These are phyloP conservation scores for Bombus impatiens DNA, from an alignment of 1,140 invertebrate genomes.

Conservation along the genomic window DNA sequence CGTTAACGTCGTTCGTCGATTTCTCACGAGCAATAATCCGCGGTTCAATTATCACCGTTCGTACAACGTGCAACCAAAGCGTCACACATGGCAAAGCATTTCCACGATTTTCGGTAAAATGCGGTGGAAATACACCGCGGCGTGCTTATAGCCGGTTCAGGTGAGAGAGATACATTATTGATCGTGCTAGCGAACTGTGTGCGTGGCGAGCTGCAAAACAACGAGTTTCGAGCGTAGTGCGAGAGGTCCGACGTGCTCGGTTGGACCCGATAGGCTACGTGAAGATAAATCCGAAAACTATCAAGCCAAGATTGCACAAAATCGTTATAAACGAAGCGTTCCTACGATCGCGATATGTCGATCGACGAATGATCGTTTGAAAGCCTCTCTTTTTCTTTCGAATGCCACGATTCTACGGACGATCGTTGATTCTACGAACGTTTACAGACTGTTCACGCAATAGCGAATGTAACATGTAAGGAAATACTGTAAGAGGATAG, in stretches of 20 bases:
- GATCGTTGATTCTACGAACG: neutral
- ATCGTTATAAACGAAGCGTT: conserved; percentile 48
- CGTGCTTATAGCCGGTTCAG: neutral
- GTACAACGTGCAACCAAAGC: neutral
- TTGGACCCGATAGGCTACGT: conserved; percentile 6
- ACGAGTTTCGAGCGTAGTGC: neutral
- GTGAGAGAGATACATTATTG: conserved; percentile 56
- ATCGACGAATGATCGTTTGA: neutral
- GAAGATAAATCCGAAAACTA: conserved; percentile 58
- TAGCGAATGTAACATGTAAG: neutral
- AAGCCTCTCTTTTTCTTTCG: neutral
- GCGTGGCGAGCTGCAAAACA: conserved; percentile 22
- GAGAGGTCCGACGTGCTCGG: conserved; percentile 27
- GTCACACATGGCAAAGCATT: neutral
- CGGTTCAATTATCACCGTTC: neutral
- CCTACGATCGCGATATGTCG: neutral
- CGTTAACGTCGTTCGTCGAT: neutral
- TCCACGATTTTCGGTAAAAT: neutral
- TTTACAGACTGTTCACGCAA: neutral
- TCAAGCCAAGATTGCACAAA: conserved; percentile 48
- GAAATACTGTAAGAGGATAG: neutral
- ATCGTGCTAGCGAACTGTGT: conserved; percentile 45
- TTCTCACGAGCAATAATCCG: neutral
- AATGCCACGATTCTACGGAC: neutral
- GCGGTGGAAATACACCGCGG: too few relatives aligned